A percentile compares a stretch with the other conserved stretches of the same genome.
These are phyloP conservation scores for Penaeus vannamei DNA, from an alignment of 1,140 invertebrate genomes.

Conservation along the genomic window DNA sequence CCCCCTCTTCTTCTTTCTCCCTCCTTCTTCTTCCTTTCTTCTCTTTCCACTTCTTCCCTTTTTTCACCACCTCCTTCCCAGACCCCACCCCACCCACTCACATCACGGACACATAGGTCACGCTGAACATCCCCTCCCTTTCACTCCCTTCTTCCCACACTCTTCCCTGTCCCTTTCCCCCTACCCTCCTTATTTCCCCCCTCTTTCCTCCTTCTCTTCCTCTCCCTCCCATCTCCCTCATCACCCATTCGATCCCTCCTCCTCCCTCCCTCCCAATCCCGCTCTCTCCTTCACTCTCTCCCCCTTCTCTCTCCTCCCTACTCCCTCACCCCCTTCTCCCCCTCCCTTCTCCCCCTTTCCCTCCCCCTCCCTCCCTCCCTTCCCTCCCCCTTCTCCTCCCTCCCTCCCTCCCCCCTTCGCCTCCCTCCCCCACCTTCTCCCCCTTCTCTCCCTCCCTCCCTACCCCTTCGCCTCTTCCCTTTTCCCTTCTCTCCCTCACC, in stretches of 20 bases:
- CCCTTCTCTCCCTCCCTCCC: neutral
- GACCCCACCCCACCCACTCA: too few species aligned
- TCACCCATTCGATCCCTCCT: neutral
- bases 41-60: neutral
- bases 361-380: neutral
- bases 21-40: neutral
- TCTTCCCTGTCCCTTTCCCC: too few species aligned
- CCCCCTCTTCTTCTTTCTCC: neutral
- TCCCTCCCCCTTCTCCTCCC: neutral
- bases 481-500: too few species aligned
- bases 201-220: neutral
- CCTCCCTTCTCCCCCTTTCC: neutral
- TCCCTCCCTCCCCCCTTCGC: neutral
- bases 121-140: neutral
- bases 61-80: neutral
- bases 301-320: neutral
- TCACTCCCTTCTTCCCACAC: constrained; percentile 34
- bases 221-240: neutral
- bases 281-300: neutral
- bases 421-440: neutral
- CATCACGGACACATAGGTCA: neutral
- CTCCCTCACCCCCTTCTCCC: neutral
- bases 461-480: too few species aligned
- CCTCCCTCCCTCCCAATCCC: neutral
- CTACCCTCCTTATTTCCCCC: neutral